Evolutionary conservation across 2,113 vertebrate genomes (phyloP), one percentile per base, ranked within the genome.

Genomic region (Rhynchopsitta pachyrhyncha): DNA sequence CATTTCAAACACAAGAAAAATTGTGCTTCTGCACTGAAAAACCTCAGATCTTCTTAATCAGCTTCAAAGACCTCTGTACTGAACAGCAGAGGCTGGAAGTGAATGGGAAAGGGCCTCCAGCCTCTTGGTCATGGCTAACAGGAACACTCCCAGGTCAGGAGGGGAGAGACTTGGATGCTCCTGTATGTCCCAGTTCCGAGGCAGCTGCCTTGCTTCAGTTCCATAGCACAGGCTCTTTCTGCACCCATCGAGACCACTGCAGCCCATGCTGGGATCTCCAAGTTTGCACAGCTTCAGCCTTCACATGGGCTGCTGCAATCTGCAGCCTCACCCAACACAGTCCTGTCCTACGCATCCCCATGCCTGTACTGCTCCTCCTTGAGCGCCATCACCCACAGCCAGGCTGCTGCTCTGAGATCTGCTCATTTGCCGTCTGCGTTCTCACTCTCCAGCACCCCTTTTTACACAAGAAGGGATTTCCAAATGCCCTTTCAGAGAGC

Each of bases 381-480:
- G 57, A 15, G 57, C 6, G 0, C 57, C 3, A 0, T 9, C 22
- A 9, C 39, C 46, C 9, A 33, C 19, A 5, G 11, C 64, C n/a
- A 23, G 17, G 9, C 5, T 9, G 16, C n/a, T 1, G 1, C 6
- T 6, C 59, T 23, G 39, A 13, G 7, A 5, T 14, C 57, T 60
- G 8, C 2, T 27, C 28, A 3, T 55, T 13, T 57, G 35, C 35
- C 35, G 20, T 3, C 74, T 53, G 66, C 20, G 3, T 8, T 35
- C 70, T 66, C 50, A 10, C 35, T 31, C 55, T 64, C 57, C 37
- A 42, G 5, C 18, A 19, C 44, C 42, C 75, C 27, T 17, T 46
- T 17, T 35, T 19, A n/a, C 33, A 7, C 14, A 25, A 11, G 17
- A 8, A 67, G 24, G 4, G 28, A 62, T 31, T 13, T 39, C 46